Evolutionary conservation across 1,140 invertebrate genomes (phyloP), one percentile per base, ranked within the genome.

Genomic region (Mizuhopecten yessoensis): DNA sequence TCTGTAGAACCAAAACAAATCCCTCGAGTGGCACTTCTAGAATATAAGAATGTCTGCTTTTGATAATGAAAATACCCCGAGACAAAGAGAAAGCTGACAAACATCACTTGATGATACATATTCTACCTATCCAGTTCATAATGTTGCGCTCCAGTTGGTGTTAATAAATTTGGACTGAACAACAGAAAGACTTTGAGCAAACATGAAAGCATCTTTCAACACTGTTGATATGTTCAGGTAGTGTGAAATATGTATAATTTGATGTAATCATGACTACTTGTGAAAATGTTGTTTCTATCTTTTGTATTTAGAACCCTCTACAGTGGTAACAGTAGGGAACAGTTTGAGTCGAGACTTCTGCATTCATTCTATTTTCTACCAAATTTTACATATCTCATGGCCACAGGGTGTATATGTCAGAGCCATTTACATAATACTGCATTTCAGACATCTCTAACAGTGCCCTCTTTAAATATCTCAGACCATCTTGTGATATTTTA

Each of bases 301-400:
- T 49, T 49, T 15, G 5, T 11, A 75, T 75, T 29, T 0, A 75
- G n/a, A 75, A 75, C 9, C 57, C n/a, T 13, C 2, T 29, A 75
- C 0, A 29, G 57, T 75, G 57, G 29, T 29, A 75, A n/a, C n/a
- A 75, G n/a, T n/a, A n/a, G n/a, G 57, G 5, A 7, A 75, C 3
- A 49, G 20, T 49, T 49, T 49, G 45, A 75, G n/a, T 29, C 5
- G n/a, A 75, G n/a, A 29, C 1, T n/a, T n/a, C 23, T 3, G 11
- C 57, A 75, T 75, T 29, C 23, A 75, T 75, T 75, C 23, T 75
- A 75, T 0, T 75, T 1, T 29, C n/a, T 75, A 75, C 23, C 57
- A 75, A 45, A 5, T 29, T 75, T 75, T n/a, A 75, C n/a, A 75
- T n/a, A 75, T 75, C 57, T 75, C 57, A 29, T 75, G n/a, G 57